Conservation (phyloP, 1,140 invertebrate genomes). For the Atta colombica region DNA sequence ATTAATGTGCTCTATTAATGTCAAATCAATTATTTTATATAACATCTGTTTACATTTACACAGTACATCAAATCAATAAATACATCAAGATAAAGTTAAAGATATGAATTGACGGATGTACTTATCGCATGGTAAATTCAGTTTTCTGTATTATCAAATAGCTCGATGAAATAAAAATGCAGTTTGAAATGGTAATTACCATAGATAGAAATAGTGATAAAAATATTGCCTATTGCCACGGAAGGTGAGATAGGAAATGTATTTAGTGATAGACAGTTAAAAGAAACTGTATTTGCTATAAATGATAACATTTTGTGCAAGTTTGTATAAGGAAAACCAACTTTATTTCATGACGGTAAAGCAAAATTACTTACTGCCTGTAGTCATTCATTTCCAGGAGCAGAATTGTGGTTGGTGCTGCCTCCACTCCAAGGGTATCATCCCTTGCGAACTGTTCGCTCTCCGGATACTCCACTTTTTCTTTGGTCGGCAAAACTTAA, state of each 20-base stretch:
- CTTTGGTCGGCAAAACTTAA: conserved; percentile 31
- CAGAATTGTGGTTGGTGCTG: conserved; percentile 7
- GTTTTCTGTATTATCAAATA: conserved; percentile 2
- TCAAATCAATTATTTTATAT: conserved; percentile 22
- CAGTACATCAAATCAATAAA: conserved; percentile 39
- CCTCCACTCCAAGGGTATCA: conserved; percentile 31
- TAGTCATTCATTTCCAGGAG: background rate
- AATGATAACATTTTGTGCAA: conserved; percentile 16
- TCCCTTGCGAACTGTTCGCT: conserved; percentile 3
- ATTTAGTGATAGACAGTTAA: background rate
- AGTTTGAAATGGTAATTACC: background rate
- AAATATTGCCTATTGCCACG: background rate
- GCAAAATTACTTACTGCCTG: conserved; percentile 30
- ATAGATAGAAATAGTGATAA: background rate
- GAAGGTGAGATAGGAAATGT: background rate
- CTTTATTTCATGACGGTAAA: conserved; percentile 15
- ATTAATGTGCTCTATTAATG: conserved; percentile 42
- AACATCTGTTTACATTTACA: conserved; percentile 25
- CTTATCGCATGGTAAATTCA: conserved; percentile 33
- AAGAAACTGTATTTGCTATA: background rate
- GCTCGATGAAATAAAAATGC: background rate
- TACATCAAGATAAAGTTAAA: background rate
- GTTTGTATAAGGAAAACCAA: background rate
- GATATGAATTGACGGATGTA: background rate
- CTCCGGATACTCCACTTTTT: background rate